Base-by-base conservation (phyloP, 2,113 vertebrate species). In the Podarcis raffonei region DNA sequence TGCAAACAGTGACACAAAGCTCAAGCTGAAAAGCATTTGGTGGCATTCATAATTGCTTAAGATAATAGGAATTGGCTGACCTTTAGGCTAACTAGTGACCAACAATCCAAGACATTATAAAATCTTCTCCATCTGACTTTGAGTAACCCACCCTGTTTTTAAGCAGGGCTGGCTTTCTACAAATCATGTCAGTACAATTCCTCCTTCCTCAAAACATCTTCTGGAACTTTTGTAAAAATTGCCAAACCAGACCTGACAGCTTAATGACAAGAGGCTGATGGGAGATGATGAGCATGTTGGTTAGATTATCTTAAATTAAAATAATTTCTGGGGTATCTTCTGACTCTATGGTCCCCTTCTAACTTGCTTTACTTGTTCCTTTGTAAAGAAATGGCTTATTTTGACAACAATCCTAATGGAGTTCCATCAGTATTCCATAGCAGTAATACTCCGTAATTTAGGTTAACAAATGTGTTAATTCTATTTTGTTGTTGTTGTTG, bases 201-300 rank as follows among this genome's bases (percentile, higher is more conserved):
- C 84, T 83, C 15, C 84, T 87, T 11, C 42, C 53, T 88, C 35
- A 53, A 85, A 92, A 20, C 32, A 89, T 20, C 59, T 80, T 69
- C 84, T 89, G 77, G 48, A 88, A 83, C 16, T 84, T 85, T 78
- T 37, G 18, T 78, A 71, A 95, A 83, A 71, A 32, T 89, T 92
- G 0, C 91, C 85, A 91, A 93, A 87, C 48, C 0, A 86, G 90
- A 81, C 65, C 74, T 11, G 53, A 85, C 85, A 91, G 25, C 15
- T 85, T 89, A 89, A 89, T 0, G 83, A 80, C 80, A 88, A 59
- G 83, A 90, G 83, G 59, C 42, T 85, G 57, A 48, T 23, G 25
- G 0, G 13, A 87, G 74, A 69, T 22, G 7, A 62, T 76, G 37
- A 53, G 3, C 5, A 13, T 59, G 32, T 39, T 90, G 85, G 39